phyloP scores from a whole-genome alignment of 2,113 vertebrate genomes.

The Ursus arctos region DNA sequence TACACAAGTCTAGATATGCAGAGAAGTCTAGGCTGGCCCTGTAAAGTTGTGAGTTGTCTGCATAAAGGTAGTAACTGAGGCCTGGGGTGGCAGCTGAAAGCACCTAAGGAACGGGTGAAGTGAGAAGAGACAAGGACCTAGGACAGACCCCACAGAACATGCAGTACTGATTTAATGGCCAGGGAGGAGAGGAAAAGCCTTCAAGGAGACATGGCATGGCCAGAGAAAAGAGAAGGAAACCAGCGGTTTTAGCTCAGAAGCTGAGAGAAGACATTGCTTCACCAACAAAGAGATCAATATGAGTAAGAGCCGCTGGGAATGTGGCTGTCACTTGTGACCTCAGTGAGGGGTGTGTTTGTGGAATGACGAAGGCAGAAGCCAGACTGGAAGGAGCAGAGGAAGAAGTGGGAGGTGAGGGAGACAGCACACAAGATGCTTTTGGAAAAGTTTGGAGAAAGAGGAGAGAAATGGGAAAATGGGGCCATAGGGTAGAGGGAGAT shows the following conservation, averaged over 20 bases:
- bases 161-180: not conserved
- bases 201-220: not conserved
- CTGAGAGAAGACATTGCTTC: not conserved
- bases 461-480: not conserved
- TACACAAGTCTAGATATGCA: not conserved
- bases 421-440: not conserved
- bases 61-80: not conserved
- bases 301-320: not conserved
- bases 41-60: not conserved
- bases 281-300: not conserved
- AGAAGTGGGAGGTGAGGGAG: too few relatives aligned
- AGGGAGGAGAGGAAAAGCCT: not conserved
- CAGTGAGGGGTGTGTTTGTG: not conserved
- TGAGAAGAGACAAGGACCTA: not conserved
- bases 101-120: not conserved
- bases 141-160: not conserved
- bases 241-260: not conserved
- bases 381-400: not conserved
- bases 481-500: rapidly evolving
- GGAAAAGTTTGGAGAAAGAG: not conserved
- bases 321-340: not conserved
- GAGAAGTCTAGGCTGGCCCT: not conserved
- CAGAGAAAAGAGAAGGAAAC: not conserved
- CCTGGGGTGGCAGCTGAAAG: not conserved
- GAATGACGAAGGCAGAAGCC: not conserved